Evolutionary conservation across 2,113 vertebrate genomes (phyloP).

Genomic region (Nasalis larvatus): DNA sequence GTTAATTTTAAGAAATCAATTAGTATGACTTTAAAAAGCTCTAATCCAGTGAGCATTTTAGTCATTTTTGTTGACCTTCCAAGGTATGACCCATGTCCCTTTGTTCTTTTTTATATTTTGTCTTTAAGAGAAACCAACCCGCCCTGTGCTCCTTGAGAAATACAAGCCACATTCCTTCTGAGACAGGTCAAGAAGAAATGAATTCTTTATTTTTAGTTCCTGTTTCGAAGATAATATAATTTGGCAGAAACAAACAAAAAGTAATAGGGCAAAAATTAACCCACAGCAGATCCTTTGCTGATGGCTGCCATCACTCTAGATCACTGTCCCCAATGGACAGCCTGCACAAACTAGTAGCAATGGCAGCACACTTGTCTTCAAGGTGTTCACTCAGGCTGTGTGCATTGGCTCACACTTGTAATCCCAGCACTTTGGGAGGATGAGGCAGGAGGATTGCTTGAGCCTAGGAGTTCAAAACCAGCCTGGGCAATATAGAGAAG

Average conservation of each 20-base stretch:
- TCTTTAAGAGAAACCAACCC: neutral
- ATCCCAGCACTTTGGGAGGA: too few species aligned
- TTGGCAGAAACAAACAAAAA: constrained; percentile 5
- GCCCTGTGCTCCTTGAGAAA: constrained; percentile 24
- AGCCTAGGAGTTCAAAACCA: too few species aligned
- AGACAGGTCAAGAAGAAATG: constrained; percentile 53
- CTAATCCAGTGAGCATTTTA: neutral
- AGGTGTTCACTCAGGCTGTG: too few species aligned
- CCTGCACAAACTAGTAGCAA: neutral
- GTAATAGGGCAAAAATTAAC: neutral
- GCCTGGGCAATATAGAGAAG: too few species aligned
- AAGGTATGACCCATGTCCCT: neutral
- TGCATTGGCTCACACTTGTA: too few species aligned
- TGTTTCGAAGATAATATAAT: constrained; percentile 13
- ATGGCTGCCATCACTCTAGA: neutral
- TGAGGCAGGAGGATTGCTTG: too few species aligned
- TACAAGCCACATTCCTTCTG: constrained; percentile 24
- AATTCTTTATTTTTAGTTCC: constrained; percentile 26
- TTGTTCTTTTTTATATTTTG: neutral
- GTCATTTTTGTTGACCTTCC: neutral
- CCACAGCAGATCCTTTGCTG: neutral
- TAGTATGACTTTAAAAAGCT: neutral
- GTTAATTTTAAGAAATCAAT: neutral
- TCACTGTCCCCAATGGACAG: neutral
- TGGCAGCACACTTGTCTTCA: neutral